These are phyloP conservation scores for Montipora sp. DNA, from an alignment of 64 coral and sea anemone species.

Conservation along the genomic window DNA sequence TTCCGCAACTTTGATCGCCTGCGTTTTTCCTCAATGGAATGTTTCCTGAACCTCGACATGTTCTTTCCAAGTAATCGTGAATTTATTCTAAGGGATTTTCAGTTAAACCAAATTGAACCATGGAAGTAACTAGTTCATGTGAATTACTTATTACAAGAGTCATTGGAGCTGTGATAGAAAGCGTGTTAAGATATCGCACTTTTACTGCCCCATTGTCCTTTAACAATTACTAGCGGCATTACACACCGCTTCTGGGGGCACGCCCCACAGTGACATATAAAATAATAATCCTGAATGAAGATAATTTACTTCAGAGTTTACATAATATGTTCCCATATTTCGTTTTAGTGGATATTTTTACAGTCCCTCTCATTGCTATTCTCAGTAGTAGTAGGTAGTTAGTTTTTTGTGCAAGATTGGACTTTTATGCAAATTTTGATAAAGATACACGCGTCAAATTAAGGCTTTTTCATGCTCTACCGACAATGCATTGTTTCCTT, in stretches of 20 bases:
- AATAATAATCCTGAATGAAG: too few relatives aligned
- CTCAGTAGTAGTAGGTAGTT: too few relatives aligned
- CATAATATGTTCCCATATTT: too few relatives aligned
- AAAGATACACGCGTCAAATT: too few relatives aligned
- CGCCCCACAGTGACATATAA: neutral
- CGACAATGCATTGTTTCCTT: too few relatives aligned
- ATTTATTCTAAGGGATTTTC: neutral
- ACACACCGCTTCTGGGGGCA: conserved; percentile 3
- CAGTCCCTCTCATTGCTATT: too few relatives aligned
- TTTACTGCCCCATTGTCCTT: neutral
- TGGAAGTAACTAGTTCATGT: neutral
- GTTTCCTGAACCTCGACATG: neutral
- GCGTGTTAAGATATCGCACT: neutral
- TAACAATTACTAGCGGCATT: neutral
- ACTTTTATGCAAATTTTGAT: too few relatives aligned
- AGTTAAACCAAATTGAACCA: conserved; percentile 3
- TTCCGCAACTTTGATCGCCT: neutral
- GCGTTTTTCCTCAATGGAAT: conserved; percentile 5
- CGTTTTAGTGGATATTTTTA: too few relatives aligned
- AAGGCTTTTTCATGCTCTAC: too few relatives aligned
- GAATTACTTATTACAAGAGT: conserved; percentile 5
- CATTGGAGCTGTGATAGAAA: neutral
- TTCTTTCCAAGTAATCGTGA: neutral
- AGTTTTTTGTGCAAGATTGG: too few relatives aligned
- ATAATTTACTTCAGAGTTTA: too few relatives aligned